A percentile compares a stretch with the other conserved stretches of the same genome.
Evolutionary conservation across 2,888 invertebrate genomes (phyloP).

Genomic region (Stenurella melanura): DNA sequence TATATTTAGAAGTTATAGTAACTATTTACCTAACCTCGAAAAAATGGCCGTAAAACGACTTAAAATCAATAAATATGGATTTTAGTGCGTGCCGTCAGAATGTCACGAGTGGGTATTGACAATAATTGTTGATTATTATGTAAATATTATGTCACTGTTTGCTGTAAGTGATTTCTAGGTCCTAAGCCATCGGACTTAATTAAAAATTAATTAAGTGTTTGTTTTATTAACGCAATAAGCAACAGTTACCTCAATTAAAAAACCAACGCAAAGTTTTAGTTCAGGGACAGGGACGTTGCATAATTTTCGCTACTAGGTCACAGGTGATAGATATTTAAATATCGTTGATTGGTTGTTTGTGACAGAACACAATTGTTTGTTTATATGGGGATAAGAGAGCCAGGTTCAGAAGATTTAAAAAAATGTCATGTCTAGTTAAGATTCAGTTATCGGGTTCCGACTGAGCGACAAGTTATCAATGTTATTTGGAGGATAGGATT

Average conservation of each 20-base stretch:
- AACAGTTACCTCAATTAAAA: not conserved
- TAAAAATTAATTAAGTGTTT: slow-evolving; percentile 17
- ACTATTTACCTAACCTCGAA: slow-evolving; percentile 19
- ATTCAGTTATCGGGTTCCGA: too few relatives aligned
- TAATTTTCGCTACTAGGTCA: slow-evolving; percentile 25
- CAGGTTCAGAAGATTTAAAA: too few relatives aligned
- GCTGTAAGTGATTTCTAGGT: slow-evolving; percentile 11
- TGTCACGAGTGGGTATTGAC: slow-evolving; percentile 20
- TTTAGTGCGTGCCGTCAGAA: slow-evolving; percentile 8
- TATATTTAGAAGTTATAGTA: slow-evolving; percentile 15
- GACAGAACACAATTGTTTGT: too few relatives aligned
- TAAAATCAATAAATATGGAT: not conserved
- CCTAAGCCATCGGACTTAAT: not conserved
- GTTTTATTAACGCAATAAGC: slow-evolving; percentile 10
- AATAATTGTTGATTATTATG: slow-evolving; percentile 27
- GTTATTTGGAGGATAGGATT: too few relatives aligned
- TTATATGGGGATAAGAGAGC: too few relatives aligned
- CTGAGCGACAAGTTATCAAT: too few relatives aligned
- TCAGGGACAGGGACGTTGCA: slow-evolving; percentile 21
- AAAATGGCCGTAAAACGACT: not conserved
- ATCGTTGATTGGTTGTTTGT: too few relatives aligned
- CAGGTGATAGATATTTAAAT: not conserved
- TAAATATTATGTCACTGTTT: slow-evolving; percentile 25
- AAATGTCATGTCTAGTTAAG: too few relatives aligned
- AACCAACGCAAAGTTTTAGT: slow-evolving; percentile 24